These are phyloP conservation scores for Atrina japonica DNA, from an alignment of 2,888 invertebrate genomes.

Conservation along the genomic window DNA sequence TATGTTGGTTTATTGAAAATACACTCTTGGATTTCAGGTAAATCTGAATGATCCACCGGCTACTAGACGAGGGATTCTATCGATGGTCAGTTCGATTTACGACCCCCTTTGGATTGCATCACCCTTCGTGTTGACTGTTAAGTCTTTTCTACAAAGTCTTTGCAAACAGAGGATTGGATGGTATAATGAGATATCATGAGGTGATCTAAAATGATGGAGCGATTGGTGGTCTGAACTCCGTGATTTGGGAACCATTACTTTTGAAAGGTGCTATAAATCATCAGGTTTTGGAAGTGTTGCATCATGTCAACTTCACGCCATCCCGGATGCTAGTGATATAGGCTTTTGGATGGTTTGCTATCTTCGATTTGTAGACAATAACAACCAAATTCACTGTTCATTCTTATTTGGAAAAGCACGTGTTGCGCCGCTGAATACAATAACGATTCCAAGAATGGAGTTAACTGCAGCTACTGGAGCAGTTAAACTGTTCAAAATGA, in stretches of 20 bases:
- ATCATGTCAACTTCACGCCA: slow-evolving; percentile 32
- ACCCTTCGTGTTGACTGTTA: neutral
- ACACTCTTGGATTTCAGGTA: slow-evolving; percentile 21
- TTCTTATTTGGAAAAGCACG: slow-evolving; percentile 38
- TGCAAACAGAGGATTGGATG: slow-evolving; percentile 12
- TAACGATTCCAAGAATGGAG: slow-evolving; percentile 42
- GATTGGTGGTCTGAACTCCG: slow-evolving; percentile 11
- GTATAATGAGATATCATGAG: slow-evolving; percentile 13
- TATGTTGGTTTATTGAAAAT: slow-evolving; percentile 22
- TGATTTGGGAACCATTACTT: neutral
- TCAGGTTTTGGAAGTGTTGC: neutral
- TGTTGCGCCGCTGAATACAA: slow-evolving; percentile 39
- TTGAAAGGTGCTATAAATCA: slow-evolving; percentile 36
- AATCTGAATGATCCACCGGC: slow-evolving; percentile 3
- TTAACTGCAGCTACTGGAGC: slow-evolving; percentile 36
- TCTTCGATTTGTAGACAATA: slow-evolving; percentile 24
- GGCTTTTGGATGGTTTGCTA: slow-evolving; percentile 39
- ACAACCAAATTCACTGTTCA: slow-evolving; percentile 27
- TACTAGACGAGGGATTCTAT: slow-evolving; percentile 35
- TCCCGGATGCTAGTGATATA: slow-evolving; percentile 42
- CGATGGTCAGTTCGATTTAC: slow-evolving; percentile 36
- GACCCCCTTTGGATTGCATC: slow-evolving; percentile 38
- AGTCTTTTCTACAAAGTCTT: slow-evolving; percentile 8
- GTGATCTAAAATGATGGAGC: slow-evolving; percentile 9
- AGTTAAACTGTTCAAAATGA: neutral